Evolutionary conservation across 2,113 vertebrate genomes (phyloP), one percentile per base, ranked within the genome.

Genomic region (Colius striatus): DNA sequence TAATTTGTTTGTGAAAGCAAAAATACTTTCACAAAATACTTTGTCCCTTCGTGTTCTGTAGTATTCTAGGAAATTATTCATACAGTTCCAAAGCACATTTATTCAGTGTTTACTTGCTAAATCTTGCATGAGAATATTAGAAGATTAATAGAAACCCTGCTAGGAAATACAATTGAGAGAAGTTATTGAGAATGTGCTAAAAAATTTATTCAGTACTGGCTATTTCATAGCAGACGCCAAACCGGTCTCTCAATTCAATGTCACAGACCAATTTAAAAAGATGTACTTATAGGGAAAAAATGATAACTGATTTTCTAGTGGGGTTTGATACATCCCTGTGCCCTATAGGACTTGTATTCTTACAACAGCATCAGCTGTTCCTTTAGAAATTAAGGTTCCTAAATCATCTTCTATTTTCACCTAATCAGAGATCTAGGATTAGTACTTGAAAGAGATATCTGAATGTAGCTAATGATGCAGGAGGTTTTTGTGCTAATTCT

Each of bases 71-170:
- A 95, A 95, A 91, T 97, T 85, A 95, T 87, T 95, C 62, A 89
- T 82, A 58, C 65, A 41, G 43, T 77, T 94, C 82, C 43, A 76
- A 63, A 91, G 87, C 84, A 87, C 55, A 34, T 95, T 91, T 92
- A 66, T 75, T 90, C 84, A 63, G 21, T 85, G 74, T 95, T 95
- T 95, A 83, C 93, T 95, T 94, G 87, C 78, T 96, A 71, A 97
- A 95, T 90, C 82, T 94, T 95, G 63, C 82, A 91, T 96, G 91
- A 95, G 91, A 91, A 67, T 94, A 90, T 95, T 88, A 94, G 74
- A 20, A 84, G 82, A 91, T 91, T 88, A 91, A 85, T 91, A 87
- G 67, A 95, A 93, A 85, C 53, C 29, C 38, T 89, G 67, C 54
- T 90, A 84, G 68, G 71, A 90, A 79, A 58, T 95, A 45, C 11